A percentile compares a stretch with the other conserved stretches of the same genome.
phyloP scores from a whole-genome alignment of 2,797 vertebrate species.

The Phataginus tricuspis region DNA sequence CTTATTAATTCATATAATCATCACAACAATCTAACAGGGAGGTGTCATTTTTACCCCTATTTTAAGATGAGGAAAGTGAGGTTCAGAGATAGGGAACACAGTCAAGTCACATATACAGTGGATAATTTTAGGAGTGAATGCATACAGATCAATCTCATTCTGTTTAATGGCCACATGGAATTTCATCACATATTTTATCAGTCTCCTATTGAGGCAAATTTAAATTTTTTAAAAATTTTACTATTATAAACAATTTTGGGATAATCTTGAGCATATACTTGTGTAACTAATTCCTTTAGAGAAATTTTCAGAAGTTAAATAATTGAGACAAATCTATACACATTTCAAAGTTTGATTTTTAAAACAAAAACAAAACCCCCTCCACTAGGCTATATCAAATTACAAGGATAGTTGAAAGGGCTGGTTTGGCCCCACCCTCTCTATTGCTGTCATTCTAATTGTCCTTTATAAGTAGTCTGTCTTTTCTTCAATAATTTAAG shows the following conservation, averaged over 20 bases:
- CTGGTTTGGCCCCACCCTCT: neutral
- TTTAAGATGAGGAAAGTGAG: conserved; percentile 5
- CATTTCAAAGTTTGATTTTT: neutral
- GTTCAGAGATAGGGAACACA: neutral
- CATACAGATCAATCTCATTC: neutral
- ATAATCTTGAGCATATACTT: neutral
- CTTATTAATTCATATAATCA: neutral
- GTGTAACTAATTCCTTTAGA: neutral
- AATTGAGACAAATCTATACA: neutral
- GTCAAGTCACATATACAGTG: neutral
- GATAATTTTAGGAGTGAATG: neutral
- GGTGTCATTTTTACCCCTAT: neutral
- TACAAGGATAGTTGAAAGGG: neutral
- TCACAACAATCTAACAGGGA: neutral
- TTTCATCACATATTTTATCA: neutral
- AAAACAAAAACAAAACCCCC: neutral
- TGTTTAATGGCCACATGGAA: neutral
- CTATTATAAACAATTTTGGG: neutral
- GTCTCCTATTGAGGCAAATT: neutral
- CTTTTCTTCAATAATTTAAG: neutral
- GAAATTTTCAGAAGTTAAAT: neutral
- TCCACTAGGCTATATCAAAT: neutral
- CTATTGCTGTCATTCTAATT: neutral
- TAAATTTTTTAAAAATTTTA: neutral
- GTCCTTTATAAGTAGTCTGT: neutral